Base-by-base conservation (phyloP, 1,140 invertebrate genomes). In the Cyphomyrmex costatus region DNA sequence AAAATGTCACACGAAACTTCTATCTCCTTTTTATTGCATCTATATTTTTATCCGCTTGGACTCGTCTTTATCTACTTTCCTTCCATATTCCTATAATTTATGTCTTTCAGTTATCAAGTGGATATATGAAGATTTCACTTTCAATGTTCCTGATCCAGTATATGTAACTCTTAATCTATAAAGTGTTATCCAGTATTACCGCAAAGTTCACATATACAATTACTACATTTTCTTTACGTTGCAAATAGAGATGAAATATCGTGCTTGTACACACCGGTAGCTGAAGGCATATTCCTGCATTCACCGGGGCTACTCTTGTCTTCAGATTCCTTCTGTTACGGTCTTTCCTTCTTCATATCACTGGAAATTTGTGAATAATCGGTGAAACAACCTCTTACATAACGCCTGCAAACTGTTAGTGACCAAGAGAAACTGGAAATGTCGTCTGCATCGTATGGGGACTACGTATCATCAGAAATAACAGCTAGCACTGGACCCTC, bases 301-400 rank as follows among this genome's bases (percentile, higher is more conserved):
- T 89, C 78, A 86, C 78, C 85, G 60, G 85, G 68, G 61, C 73
- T 87, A 82, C 65, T 70, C 61, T 89, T 87, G 77, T 85, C 63
- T 80, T 65, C 53, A 46, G 49, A 89, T 84, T 83, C 56, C 83
- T 66, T 77, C 84, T 53, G 89, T 92, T 86, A 92, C 87, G 86
- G 86, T 30, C 83, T 89, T 89, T 83, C 89, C 73, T 78, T 86
- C 90, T 92, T 92, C 91, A 92, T 92, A 92, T 90, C 91, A 92
- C 91, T 92, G 73, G 60, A 87, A 87, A 86, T 60, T 71, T 53
- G 21, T 1, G 63, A 19, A 79, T 33, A 74, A 73, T 53, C 21
- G 36, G 2, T 61, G 65, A 27, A 60, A 65, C 2, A 53, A 68
- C 3, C 42, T 49, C 19, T 24, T 60, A 27, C 14, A 12, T 14